These are phyloP conservation scores for Drosophila subsilvestris DNA, from an alignment of 2,888 invertebrate genomes.

Conservation along the genomic window DNA sequence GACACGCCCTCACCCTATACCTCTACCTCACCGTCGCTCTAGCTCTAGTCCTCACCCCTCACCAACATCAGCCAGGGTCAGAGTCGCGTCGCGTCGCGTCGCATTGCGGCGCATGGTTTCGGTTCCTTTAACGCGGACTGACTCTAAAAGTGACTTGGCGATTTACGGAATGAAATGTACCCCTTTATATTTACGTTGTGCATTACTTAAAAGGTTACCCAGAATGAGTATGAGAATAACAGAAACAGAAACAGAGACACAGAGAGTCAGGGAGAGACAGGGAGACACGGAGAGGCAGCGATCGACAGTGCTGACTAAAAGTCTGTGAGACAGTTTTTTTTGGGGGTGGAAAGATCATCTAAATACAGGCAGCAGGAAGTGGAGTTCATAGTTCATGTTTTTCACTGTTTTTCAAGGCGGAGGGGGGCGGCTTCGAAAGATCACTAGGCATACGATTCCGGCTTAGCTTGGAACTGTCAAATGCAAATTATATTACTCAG, in stretches of 20 bases:
- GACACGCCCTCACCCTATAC: constrained; percentile 53
- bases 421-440: neutral
- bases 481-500: neutral
- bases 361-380: neutral
- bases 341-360: neutral
- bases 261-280: too few species aligned
- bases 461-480: neutral
- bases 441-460: neutral
- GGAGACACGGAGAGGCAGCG: neutral
- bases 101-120: constrained; percentile 21
- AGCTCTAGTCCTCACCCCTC: constrained; percentile 25
- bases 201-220: constrained; percentile 22
- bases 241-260: neutral
- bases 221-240: neutral
- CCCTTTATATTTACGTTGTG: constrained; percentile 19
- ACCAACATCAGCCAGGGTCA: neutral
- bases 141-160: constrained; percentile 56
- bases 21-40: constrained; percentile 47
- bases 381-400: neutral
- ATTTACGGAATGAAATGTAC: constrained; percentile 27
- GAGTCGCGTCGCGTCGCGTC: constrained; percentile 1
- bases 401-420: neutral
- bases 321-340: neutral
- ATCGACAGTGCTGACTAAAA: neutral
- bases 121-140: constrained; percentile 30